Evolutionary conservation across 2,888 invertebrate species (phyloP).

Genomic region (Polietes domitor): DNA sequence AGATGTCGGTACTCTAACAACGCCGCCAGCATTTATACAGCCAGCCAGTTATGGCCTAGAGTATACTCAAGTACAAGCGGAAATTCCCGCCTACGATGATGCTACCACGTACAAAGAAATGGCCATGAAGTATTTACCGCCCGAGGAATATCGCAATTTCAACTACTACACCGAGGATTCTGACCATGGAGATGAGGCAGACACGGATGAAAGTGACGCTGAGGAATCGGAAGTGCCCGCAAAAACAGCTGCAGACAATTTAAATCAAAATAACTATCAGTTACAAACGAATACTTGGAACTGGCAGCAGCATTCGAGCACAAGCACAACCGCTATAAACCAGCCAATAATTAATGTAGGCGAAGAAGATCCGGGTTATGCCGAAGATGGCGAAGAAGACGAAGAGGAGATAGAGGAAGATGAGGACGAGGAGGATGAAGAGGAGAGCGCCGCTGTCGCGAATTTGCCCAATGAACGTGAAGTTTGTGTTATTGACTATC

Average conservation of each 20-base stretch:
- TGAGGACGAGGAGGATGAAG: slow-evolving; percentile 45
- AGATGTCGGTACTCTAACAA: slow-evolving; percentile 43
- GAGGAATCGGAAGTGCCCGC: slow-evolving; percentile 38
- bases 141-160: slow-evolving; percentile 76
- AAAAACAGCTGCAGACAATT: not conserved
- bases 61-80: slow-evolving; percentile 70
- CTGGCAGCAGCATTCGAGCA: slow-evolving; percentile 53
- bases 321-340: not conserved
- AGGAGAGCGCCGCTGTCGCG: not conserved
- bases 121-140: slow-evolving; percentile 75
- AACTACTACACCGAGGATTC: slow-evolving; percentile 74
- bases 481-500: slow-evolving; percentile 47
- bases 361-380: slow-evolving; percentile 19
- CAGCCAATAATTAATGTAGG: not conserved
- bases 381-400: slow-evolving; percentile 25
- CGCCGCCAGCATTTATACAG: slow-evolving; percentile 41
- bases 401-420: slow-evolving; percentile 31
- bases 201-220: slow-evolving; percentile 61
- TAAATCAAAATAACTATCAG: slow-evolving; percentile 30
- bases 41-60: slow-evolving; percentile 72
- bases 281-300: slow-evolving; percentile 39
- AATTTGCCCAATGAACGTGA: slow-evolving; percentile 12
- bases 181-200: slow-evolving; percentile 68
- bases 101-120: slow-evolving; percentile 71
- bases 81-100: slow-evolving; percentile 61